Base-by-base conservation (phyloP, 2,797 vertebrate genomes). In the Eospalax fontanierii region DNA sequence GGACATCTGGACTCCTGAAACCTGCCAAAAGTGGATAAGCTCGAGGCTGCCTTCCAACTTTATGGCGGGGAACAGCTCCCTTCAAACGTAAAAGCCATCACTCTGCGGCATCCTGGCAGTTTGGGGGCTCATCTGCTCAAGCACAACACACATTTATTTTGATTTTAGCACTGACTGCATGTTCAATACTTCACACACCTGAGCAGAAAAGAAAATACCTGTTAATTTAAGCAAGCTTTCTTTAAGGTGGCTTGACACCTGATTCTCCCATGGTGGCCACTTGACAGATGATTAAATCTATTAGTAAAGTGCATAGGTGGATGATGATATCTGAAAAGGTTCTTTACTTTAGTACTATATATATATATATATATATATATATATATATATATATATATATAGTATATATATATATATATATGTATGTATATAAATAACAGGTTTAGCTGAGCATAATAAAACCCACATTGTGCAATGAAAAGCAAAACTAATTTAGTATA, bases 1-100 rank as follows among this genome's bases (percentile, higher is more conserved):
- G 98, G 98, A 98, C 98, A 98, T 98, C 98, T 98, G 98, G 96
- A 96, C 98, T 96, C 94, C 83, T 97, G 96, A 95, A 95, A 93
- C 96, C 97, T 98, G 98, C 98, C 98, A 98, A 97, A 91, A 94
- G 76, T 94, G 88, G 38, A 75, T 85, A 90, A 14, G 93, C 96
- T 98, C 94, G 95, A 92, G 93, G 95, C 95, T 91, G 79, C 97
- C 97, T 95, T 98, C 96, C 96, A 97, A 76, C 96, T 97, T 97
- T 96, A 97, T 95, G 95, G 95, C 57, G 59, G 87, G 78, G 97
- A 97, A 95, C 50, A 86, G 92, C 89, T 97, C 93, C 85, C 92
- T 96, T 74, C 63, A 14, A 93, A 95, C 4, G 76, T 22, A 75
- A 87, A 97, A 95, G 73, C 46, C 21, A 1, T 65, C 70, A 10